phyloP scores from a whole-genome alignment of 2,888 invertebrate species.

The Drosophila putrida region DNA sequence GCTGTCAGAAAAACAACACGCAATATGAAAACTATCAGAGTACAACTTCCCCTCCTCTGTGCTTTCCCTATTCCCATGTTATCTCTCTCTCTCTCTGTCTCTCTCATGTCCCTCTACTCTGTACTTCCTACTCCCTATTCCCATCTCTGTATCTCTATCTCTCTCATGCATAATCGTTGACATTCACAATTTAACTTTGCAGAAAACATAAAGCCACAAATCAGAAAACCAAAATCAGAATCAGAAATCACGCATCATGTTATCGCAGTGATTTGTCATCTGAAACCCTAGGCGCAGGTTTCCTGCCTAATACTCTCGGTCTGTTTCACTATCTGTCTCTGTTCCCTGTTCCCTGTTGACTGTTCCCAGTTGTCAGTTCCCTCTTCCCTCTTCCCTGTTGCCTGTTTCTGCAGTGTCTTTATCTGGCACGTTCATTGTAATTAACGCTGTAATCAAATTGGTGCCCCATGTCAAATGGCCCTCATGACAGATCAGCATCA shows the following conservation, averaged over 20 bases:
- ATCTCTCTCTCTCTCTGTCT: no score
- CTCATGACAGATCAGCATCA: constrained; percentile 73
- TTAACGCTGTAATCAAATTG: constrained; percentile 79
- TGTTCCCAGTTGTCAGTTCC: background rate
- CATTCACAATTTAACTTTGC: constrained; percentile 45
- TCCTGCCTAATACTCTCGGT: background rate
- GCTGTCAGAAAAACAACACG: constrained; percentile 31
- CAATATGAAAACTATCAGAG: constrained; percentile 15
- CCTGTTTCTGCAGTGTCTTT: constrained; percentile 3
- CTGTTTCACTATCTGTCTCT: constrained; percentile 2
- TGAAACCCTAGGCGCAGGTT: constrained; percentile 28
- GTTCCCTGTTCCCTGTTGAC: background rate
- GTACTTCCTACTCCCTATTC: background rate
- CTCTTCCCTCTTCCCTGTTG: no score
- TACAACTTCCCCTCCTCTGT: background rate
- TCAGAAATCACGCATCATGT: constrained; percentile 74
- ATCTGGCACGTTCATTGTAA: constrained; percentile 56
- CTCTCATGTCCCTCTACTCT: background rate
- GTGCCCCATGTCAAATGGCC: constrained; percentile 64
- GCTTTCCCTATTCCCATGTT: background rate
- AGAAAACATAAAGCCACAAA: constrained; percentile 62
- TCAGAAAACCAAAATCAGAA: constrained; percentile 54
- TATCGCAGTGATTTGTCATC: constrained; percentile 69
- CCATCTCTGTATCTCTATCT: no score
- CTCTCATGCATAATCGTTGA: constrained; percentile 26